Percentiles rank a stretch among this genome's conserved stretches.
phyloP scores from a whole-genome alignment of 2,797 vertebrate species.

The Lophura swinhoii region DNA sequence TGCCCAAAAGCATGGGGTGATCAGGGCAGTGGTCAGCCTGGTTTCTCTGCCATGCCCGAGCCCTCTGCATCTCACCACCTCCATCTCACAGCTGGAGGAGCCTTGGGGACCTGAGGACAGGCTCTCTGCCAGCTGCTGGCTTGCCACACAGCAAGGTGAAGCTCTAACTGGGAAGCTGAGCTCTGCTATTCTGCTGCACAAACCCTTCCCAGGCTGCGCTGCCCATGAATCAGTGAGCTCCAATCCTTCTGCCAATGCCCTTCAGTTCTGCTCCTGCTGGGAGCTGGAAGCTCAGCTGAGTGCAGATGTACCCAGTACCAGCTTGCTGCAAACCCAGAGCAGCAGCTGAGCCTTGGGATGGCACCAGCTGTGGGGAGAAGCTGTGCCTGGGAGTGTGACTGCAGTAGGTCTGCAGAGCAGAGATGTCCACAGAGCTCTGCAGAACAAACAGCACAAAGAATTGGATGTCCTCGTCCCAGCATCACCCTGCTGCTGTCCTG shows the following conservation, averaged over 20 bases:
- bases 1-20: rapidly evolving
- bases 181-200: background rate
- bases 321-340: background rate
- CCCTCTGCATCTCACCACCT: background rate
- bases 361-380: background rate
- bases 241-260: background rate
- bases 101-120: rapidly evolving
- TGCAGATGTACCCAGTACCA: background rate
- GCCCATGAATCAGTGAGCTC: rapidly evolving
- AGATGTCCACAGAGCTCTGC: background rate
- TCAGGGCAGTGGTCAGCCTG: background rate
- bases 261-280: background rate
- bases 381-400: background rate
- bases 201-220: background rate
- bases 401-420: background rate
- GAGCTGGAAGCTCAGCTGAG: background rate
- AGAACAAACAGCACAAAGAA: background rate
- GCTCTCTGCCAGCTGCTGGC: background rate
- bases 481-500: background rate
- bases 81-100: background rate
- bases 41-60: background rate
- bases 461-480: background rate
- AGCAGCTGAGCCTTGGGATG: background rate
- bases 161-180: background rate
- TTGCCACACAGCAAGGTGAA: background rate